These are phyloP conservation scores for Monochamus saltuarius DNA, from an alignment of 1,140 invertebrate species.

Conservation along the genomic window DNA sequence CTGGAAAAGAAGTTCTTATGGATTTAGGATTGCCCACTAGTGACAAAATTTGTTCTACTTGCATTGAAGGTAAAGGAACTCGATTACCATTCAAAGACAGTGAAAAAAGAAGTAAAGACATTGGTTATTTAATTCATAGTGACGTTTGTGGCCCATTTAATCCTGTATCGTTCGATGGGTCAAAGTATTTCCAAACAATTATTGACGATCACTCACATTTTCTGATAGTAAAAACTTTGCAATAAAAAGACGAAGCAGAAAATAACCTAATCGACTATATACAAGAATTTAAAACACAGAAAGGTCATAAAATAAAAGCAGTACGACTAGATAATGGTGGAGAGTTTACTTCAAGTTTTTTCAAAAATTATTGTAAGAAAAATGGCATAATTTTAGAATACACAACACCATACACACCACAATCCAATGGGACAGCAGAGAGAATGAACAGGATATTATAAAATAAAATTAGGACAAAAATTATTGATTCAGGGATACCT, in stretches of 20 bases:
- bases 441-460: constrained; percentile 30
- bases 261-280: constrained; percentile 18
- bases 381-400: constrained; percentile 36
- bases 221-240: constrained; percentile 42
- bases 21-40: constrained; percentile 5
- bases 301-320: constrained; percentile 32
- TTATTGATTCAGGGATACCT: constrained; percentile 34
- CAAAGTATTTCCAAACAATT: constrained; percentile 49
- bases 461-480: constrained; percentile 31
- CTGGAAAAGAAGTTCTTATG: constrained; percentile 19
- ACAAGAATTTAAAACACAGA: constrained; percentile 23
- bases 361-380: constrained; percentile 37
- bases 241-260: constrained; percentile 35
- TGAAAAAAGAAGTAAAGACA: constrained; percentile 27
- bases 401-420: constrained; percentile 45
- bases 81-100: constrained; percentile 31
- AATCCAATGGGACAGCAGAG: constrained; percentile 39
- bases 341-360: constrained; percentile 35
- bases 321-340: constrained; percentile 42
- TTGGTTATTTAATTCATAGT: constrained; percentile 41
- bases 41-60: constrained; percentile 32
- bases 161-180: constrained; percentile 34
- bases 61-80: constrained; percentile 36
- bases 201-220: constrained; percentile 50
- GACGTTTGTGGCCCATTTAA: constrained; percentile 46